Evolutionary conservation across 2,797 vertebrate species (phyloP).

Genomic region (Steatocranus sp.): DNA sequence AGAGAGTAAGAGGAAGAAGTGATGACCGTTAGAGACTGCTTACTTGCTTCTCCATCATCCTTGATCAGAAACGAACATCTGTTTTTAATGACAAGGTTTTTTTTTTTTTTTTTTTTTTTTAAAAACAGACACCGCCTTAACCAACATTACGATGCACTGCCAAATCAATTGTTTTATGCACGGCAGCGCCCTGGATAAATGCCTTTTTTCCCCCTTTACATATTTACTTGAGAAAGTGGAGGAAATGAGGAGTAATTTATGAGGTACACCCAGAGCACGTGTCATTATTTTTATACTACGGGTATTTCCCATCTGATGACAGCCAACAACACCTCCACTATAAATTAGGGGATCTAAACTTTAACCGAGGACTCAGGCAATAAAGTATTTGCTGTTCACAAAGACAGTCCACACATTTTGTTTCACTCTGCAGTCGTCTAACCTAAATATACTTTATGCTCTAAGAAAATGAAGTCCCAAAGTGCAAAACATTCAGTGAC

Average conservation of each 20-base stretch:
- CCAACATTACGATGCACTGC: neutral
- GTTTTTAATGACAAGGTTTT: neutral
- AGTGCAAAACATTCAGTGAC: neutral
- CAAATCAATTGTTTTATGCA: neutral
- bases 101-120: neutral
- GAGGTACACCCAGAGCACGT: neutral
- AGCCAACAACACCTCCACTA: neutral
- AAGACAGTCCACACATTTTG: neutral
- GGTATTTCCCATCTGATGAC: neutral
- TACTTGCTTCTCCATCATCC: neutral
- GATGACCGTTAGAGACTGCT: neutral
- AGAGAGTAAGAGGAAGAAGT: neutral
- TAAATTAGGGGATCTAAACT: neutral
- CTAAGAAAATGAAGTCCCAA: neutral
- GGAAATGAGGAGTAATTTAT: neutral
- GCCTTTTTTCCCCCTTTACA: accelerated
- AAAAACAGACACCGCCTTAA: neutral
- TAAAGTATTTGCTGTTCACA: neutral
- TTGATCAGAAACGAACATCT: neutral
- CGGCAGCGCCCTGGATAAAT: neutral
- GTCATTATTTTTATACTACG: neutral
- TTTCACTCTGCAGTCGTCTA: neutral
- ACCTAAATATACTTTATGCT: neutral
- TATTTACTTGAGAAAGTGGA: neutral
- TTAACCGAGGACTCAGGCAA: neutral